Evolutionary conservation across 2,113 vertebrate genomes (phyloP).

Genomic region (Triplophysa siluroides): DNA sequence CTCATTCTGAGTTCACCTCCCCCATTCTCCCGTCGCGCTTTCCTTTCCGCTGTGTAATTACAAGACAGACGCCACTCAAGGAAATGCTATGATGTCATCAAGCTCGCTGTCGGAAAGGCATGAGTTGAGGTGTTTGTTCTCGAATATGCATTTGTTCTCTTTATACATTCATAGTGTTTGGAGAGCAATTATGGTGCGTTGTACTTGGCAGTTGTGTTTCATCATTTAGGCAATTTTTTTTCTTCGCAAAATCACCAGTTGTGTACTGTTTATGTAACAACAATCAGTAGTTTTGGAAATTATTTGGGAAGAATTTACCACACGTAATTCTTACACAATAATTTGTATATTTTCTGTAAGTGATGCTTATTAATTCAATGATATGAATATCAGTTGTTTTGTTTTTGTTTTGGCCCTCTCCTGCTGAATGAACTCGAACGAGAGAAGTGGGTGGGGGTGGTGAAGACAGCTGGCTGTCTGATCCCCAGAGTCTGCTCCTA

Average conservation of each 20-base stretch:
- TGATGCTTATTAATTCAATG: slow-evolving; percentile 66
- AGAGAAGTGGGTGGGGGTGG: slow-evolving; percentile 65
- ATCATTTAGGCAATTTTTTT: background rate
- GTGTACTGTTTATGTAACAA: background rate
- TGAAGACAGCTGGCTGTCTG: slow-evolving; percentile 94
- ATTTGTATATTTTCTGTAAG: background rate
- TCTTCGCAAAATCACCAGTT: background rate
- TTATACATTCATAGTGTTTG: background rate
- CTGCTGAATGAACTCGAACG: slow-evolving; percentile 77
- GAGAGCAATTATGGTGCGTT: background rate
- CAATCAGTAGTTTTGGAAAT: background rate
- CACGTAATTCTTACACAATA: background rate
- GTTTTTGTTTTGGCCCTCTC: slow-evolving; percentile 29
- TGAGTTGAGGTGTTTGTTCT: background rate
- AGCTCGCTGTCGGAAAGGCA: slow-evolving; percentile 26
- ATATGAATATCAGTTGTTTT: slow-evolving; percentile 74
- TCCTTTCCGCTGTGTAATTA: slow-evolving; percentile 61
- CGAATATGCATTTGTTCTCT: background rate
- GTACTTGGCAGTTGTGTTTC: background rate
- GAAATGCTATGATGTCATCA: slow-evolving; percentile 56
- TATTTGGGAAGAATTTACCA: background rate
- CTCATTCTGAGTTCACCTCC: slow-evolving; percentile 29
- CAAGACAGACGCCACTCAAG: slow-evolving; percentile 25
- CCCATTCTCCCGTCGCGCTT: slow-evolving; percentile 61
- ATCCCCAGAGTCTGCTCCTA: slow-evolving; percentile 89